Percentiles rank a stretch among this genome's conserved stretches.
Conservation (phyloP, 2,888 invertebrate genomes). For the Pecten maximus region DNA sequence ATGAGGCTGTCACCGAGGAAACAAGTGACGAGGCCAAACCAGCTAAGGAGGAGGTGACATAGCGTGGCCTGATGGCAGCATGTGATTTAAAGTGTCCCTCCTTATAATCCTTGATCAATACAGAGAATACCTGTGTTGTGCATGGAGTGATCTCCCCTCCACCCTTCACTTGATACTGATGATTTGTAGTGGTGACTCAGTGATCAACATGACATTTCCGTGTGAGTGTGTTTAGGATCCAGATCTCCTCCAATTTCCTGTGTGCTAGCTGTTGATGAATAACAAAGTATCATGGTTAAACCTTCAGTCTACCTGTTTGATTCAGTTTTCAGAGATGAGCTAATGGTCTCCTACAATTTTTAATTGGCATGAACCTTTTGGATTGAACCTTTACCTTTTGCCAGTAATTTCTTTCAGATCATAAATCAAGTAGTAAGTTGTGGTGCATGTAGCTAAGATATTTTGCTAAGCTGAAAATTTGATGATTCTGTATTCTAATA, state of each 20-base stretch:
- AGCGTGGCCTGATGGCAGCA: slow-evolving; percentile 16
- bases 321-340: not conserved
- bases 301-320: not conserved
- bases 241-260: not conserved
- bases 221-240: not conserved
- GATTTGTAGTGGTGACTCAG: not conserved
- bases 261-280: slow-evolving; percentile 2
- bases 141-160: slow-evolving; percentile 34
- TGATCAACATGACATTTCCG: not conserved
- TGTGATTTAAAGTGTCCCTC: not conserved
- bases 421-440: not conserved
- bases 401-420: not conserved
- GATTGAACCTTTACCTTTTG: not conserved
- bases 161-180: not conserved
- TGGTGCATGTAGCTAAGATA: not conserved
- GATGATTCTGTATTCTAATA: no score
- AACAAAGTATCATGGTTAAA: not conserved
- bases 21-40: slow-evolving; percentile 6
- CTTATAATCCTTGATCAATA: not conserved
- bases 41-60: slow-evolving; percentile 37
- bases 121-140: not conserved
- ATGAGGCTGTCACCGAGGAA: slow-evolving; percentile 40
- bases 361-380: not conserved
- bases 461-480: no score
- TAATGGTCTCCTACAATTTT: not conserved